These are phyloP conservation scores for Riparia riparia DNA, from an alignment of 2,113 vertebrate genomes.

Conservation along the genomic window DNA sequence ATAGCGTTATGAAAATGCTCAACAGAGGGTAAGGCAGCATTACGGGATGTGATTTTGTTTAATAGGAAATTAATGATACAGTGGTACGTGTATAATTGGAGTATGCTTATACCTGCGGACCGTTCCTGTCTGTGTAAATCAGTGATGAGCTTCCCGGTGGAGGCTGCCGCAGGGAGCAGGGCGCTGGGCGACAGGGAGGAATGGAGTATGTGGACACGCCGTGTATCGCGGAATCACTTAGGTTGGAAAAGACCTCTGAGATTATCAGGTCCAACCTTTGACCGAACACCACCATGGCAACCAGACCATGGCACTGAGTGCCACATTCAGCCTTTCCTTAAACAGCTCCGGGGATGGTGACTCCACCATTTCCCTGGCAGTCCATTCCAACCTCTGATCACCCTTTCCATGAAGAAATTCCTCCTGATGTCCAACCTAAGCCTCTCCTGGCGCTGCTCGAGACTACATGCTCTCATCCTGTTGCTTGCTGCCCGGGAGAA, in stretches of 20 bases:
- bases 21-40: accelerated
- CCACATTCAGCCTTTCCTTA: neutral
- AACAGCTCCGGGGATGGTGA: neutral
- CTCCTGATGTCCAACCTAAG: neutral
- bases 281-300: neutral
- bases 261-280: neutral
- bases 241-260: neutral
- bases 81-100: neutral
- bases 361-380: neutral
- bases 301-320: neutral
- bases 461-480: neutral
- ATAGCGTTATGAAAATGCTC: neutral
- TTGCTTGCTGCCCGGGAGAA: neutral
- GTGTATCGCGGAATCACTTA: neutral
- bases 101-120: neutral
- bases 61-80: neutral
- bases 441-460: neutral
- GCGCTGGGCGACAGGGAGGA: neutral
- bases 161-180: neutral
- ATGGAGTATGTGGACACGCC: accelerated
- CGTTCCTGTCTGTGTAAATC: accelerated
- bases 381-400: neutral
- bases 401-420: neutral
- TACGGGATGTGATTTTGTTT: neutral
- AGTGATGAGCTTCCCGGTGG: neutral